phyloP scores from a whole-genome alignment of 2,888 invertebrate species.

The Cephus sareptanus region DNA sequence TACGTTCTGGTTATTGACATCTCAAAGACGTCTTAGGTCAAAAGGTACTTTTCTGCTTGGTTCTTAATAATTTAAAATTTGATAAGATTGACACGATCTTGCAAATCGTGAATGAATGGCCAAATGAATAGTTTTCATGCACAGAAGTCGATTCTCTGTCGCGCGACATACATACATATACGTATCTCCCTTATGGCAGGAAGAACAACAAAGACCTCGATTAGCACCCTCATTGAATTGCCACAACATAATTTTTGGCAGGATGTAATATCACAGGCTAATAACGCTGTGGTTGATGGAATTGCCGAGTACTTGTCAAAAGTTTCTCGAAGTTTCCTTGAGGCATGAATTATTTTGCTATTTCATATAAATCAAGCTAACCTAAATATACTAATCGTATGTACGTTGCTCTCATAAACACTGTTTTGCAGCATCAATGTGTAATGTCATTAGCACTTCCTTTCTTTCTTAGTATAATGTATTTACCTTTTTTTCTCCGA shows the following conservation, averaged over 20 bases:
- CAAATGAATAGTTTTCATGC: not conserved
- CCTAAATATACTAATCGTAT: not conserved
- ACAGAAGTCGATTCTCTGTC: not conserved
- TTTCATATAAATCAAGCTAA: not conserved
- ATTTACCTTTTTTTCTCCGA: not conserved
- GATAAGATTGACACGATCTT: not conserved
- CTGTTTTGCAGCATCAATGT: too few species aligned
- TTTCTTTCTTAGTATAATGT: not conserved
- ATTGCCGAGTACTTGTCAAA: not conserved
- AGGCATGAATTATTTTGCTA: not conserved
- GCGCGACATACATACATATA: not conserved
- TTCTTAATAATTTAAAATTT: not conserved
- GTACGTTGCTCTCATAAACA: not conserved
- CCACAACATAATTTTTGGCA: not conserved
- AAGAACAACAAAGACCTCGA: not conserved
- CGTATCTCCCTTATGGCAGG: not conserved
- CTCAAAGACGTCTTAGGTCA: too few species aligned
- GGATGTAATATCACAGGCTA: not conserved
- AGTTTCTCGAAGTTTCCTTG: not conserved
- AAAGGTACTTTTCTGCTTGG: not conserved
- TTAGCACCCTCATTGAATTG: not conserved
- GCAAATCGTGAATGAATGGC: not conserved
- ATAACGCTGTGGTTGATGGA: not conserved
- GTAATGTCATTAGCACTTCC: too few species aligned
- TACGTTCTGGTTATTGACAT: too few species aligned